Percentiles rank a stretch among this genome's conserved stretches.
These are phyloP conservation scores for Lochmaea crataegi DNA, from an alignment of 2,888 invertebrate genomes.

Conservation along the genomic window DNA sequence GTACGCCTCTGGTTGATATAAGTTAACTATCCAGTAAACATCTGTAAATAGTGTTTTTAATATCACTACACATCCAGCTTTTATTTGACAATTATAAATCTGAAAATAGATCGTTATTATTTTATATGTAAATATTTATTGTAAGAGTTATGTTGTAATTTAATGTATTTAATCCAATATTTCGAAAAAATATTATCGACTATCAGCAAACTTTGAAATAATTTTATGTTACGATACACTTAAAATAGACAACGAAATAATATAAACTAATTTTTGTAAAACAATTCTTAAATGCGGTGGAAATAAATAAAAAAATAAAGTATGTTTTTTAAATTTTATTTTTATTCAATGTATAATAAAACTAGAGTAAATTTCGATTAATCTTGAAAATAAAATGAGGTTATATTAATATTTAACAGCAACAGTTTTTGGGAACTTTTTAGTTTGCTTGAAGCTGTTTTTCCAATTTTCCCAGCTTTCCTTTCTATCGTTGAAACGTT, in stretches of 20 bases:
- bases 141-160: constrained; percentile 3
- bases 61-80: background rate
- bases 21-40: constrained; percentile 1
- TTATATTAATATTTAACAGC: background rate
- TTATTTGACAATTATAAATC: constrained; percentile 8
- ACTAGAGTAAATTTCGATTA: too few relatives aligned
- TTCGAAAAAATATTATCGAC: background rate
- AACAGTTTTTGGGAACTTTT: too few relatives aligned
- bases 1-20: background rate
- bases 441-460: background rate
- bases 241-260: background rate
- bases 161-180: background rate
- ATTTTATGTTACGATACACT: background rate
- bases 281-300: too few relatives aligned
- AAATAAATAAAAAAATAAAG: background rate
- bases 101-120: background rate
- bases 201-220: background rate
- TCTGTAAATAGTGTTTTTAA: constrained; percentile 3
- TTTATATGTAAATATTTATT: constrained; percentile 11
- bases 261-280: too few relatives aligned
- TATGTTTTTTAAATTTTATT: background rate
- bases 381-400: background rate
- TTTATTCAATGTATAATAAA: background rate
- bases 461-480: background rate
- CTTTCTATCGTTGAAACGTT: background rate